Percentiles rank a stretch among this genome's conserved stretches.
Evolutionary conservation across 2,113 vertebrate genomes (phyloP).

Genomic region (Casuarius casuarius): DNA sequence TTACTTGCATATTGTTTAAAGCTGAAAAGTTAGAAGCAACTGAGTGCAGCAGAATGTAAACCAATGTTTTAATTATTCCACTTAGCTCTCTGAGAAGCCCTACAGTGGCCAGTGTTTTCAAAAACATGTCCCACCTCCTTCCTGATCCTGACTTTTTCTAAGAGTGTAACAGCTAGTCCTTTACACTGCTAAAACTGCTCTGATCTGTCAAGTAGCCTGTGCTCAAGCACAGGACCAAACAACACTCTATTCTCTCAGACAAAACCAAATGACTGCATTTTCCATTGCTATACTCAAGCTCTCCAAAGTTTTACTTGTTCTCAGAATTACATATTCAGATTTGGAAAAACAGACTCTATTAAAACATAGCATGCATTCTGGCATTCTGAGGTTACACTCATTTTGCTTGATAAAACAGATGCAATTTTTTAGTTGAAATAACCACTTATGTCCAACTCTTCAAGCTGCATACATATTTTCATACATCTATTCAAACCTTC

Average conservation of each 20-base stretch:
- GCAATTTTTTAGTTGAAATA: not conserved
- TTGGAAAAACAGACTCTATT: not conserved
- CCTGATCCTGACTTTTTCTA: not conserved
- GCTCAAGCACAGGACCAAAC: not conserved
- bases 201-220: not conserved
- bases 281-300: not conserved
- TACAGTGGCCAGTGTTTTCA: not conserved
- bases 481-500: accelerated
- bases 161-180: not conserved
- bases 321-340: not conserved
- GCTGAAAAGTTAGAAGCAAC: not conserved
- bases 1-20: not conserved
- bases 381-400: not conserved
- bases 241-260: not conserved
- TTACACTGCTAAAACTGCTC: not conserved
- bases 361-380: not conserved
- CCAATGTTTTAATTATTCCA: not conserved
- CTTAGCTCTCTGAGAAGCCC: not conserved
- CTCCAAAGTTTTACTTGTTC: not conserved
- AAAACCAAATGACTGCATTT: not conserved
- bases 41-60: not conserved
- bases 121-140: not conserved
- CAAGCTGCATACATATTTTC: not conserved
- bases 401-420: not conserved
- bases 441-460: not conserved